phyloP scores from a whole-genome alignment of 2,797 vertebrate genomes.

The Anguilla megastoma region DNA sequence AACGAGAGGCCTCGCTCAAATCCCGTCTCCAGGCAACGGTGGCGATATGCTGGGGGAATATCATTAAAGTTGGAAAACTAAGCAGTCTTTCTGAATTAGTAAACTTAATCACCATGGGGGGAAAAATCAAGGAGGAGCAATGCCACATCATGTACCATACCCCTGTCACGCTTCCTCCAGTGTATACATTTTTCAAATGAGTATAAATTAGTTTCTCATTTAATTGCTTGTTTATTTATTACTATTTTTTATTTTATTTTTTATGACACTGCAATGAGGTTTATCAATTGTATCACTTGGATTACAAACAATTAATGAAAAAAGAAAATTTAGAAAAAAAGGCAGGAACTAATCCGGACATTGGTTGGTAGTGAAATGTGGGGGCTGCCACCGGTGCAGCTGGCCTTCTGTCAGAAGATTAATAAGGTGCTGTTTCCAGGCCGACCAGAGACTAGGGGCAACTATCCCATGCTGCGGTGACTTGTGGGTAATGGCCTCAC shows the following conservation, averaged over 20 bases:
- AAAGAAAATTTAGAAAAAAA: neutral
- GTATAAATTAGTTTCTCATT: neutral
- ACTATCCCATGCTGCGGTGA: constrained; percentile 88
- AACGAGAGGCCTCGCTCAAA: constrained; percentile 98
- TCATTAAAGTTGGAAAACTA: constrained; percentile 98
- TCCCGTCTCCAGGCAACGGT: constrained; percentile 98
- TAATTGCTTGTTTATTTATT: constrained; percentile 2
- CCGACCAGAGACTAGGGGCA: constrained; percentile 98
- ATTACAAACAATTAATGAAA: neutral
- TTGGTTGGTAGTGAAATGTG: constrained; percentile 83
- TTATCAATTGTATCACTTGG: neutral
- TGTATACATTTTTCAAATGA: neutral
- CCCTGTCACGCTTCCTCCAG: constrained; percentile 17
- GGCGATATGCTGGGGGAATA: constrained; percentile 95
- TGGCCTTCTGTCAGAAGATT: constrained; percentile 99
- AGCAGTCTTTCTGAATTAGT: constrained; percentile 87
- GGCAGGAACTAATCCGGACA: constrained; percentile 66
- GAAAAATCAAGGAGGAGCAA: constrained; percentile 16
- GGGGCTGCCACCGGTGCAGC: constrained; percentile 89
- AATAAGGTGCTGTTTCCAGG: constrained; percentile 99
- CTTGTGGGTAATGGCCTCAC: constrained; percentile 95
- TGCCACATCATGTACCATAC: constrained; percentile 24
- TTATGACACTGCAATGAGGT: neutral
- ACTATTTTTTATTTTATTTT: neutral
- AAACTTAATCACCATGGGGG: constrained; percentile 74